Percentiles rank a stretch among this genome's conserved stretches.
phyloP scores from a whole-genome alignment of 2,113 vertebrate genomes.

The Syngnathoides biaculeatus region DNA sequence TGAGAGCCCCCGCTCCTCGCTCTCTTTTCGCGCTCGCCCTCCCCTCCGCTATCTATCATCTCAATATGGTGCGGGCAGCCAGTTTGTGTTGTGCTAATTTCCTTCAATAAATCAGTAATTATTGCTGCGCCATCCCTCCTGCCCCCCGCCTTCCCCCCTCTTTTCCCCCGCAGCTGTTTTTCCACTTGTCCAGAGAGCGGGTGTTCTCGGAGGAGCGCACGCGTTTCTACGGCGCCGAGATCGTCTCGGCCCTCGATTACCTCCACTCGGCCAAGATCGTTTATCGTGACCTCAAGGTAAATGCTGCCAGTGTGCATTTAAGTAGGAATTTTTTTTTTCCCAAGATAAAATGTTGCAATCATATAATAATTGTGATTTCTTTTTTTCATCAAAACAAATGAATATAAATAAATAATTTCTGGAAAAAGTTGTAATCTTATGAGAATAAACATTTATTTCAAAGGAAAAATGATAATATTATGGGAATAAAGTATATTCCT shows the following conservation, averaged over 20 bases:
- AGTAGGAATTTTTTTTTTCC: constrained; percentile 9
- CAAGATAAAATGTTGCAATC: too few species aligned
- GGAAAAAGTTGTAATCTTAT: too few species aligned
- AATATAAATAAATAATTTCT: too few species aligned
- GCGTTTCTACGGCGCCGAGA: constrained; percentile 97
- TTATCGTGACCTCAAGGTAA: constrained; percentile 99
- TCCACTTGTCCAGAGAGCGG: constrained; percentile 99
- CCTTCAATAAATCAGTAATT: constrained; percentile 99
- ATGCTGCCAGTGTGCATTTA: constrained; percentile 36
- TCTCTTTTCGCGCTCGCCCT: constrained; percentile 57
- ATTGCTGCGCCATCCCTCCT: constrained; percentile 98
- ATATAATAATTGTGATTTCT: too few species aligned
- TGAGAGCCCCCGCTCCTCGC: constrained; percentile 66
- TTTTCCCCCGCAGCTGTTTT: constrained; percentile 96
- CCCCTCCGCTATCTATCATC: constrained; percentile 89
- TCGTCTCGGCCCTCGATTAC: constrained; percentile 96
- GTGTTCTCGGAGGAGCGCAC: constrained; percentile 99
- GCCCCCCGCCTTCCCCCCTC: constrained; percentile 24
- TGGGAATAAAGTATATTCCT: too few species aligned
- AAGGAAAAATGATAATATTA: too few species aligned
- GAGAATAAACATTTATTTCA: too few species aligned
- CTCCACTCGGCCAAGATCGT: constrained; percentile 98
- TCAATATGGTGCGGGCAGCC: constrained; percentile 99
- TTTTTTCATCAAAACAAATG: too few species aligned
- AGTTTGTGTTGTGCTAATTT: constrained; percentile 99